Base-by-base conservation (phyloP, 1,140 invertebrate genomes). In the Calycopis cecrops region DNA sequence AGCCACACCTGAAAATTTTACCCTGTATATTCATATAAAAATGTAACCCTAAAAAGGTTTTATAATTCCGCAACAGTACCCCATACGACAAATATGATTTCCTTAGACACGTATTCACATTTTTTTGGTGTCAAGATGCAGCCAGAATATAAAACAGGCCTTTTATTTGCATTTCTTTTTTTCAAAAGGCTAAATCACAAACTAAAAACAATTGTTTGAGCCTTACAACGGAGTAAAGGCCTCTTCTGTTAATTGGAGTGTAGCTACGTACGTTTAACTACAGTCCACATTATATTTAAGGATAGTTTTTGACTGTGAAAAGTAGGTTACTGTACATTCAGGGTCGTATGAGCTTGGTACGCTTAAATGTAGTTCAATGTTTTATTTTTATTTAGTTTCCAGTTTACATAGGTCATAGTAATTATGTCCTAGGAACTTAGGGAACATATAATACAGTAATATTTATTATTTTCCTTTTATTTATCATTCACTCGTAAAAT, bases 241-340 rank as follows among this genome's bases (percentile, higher is more conserved):
- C 55, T 44, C 54, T 57, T 40, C 16, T 50, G 51, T 14, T 57
- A 57, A 57, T 57, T 57, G 55, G 55, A 57, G 55, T 51, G 53
- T 55, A 55, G 35, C 18, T 35, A 44, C 51, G 38, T 40, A 52
- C 51, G 51, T n/a, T 40, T 47, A 52, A 52, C 49, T 52, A 28
- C 50, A 14, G 40, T 57, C 18, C 40, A 52, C 50, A 51, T 51
- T 47, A 57, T 14, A 34, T 47, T 57, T 28, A 12, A 52, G 40
- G 37, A 40, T 28, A 40, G 51, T 51, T 17, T 51, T 35, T 47
- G 34, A 57, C 12, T 40, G 21, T 28, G 6, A 28, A 50, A 49
- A 48, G 14, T 48, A 48, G 42, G 44, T 59, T 16, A 48, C 33
- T 58, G 35, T 48, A 40, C 44, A 6, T 51, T 49, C 14, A 18